phyloP scores from a whole-genome alignment of 2,888 invertebrate genomes.

The Andrena chrysosceles region DNA sequence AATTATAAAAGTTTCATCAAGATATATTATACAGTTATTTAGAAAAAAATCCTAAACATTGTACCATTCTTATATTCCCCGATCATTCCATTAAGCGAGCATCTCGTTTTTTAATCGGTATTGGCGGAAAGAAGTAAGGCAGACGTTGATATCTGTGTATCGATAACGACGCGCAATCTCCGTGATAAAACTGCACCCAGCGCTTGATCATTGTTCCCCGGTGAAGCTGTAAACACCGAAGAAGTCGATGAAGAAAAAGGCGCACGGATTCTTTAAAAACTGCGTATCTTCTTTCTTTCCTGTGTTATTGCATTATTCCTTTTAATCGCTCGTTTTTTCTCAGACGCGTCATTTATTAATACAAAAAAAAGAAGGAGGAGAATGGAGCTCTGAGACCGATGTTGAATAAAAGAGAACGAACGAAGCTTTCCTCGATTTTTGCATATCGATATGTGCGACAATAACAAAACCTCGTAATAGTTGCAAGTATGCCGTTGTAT shows the following conservation, averaged over 20 bases:
- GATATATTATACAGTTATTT: no score
- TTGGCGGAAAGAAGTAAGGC: neutral
- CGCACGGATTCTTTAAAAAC: neutral
- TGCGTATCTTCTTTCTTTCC: neutral
- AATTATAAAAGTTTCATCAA: no score
- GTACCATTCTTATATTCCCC: no score
- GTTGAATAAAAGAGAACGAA: neutral
- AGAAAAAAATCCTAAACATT: no score
- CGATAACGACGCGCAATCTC: constrained; percentile 14
- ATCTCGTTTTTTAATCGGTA: neutral
- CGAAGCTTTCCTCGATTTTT: constrained; percentile 22
- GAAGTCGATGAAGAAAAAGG: neutral
- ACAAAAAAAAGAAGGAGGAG: neutral
- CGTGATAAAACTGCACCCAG: constrained; percentile 10
- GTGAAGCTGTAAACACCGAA: neutral
- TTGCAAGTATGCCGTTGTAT: constrained; percentile 40
- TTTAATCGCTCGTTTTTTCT: neutral
- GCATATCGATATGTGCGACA: constrained; percentile 4
- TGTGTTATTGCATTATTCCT: neutral
- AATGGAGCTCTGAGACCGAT: neutral
- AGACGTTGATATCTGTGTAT: neutral
- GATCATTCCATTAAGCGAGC: no score
- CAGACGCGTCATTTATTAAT: neutral
- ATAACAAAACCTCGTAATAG: constrained; percentile 29
- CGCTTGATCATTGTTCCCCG: constrained; percentile 2